phyloP scores from a whole-genome alignment of 2,888 invertebrate genomes.

The Eupithecia vulgata region DNA sequence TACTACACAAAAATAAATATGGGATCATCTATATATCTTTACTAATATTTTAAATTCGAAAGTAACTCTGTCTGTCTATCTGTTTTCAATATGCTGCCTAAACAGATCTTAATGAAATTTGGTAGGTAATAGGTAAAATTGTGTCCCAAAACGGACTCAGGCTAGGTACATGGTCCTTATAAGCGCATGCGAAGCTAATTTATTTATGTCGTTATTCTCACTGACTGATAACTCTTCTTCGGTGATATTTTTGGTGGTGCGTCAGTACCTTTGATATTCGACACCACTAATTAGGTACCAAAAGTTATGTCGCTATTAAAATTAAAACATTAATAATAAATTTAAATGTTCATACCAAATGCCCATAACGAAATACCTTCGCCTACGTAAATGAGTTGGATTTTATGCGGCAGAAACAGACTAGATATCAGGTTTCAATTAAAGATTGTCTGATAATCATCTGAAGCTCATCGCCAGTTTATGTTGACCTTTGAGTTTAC shows the following conservation, averaged over 20 bases:
- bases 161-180: too few relatives aligned
- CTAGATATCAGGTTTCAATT: constrained; percentile 69
- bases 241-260: not conserved
- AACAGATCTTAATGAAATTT: too few relatives aligned
- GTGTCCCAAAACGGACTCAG: too few relatives aligned
- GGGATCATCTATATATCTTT: too few relatives aligned
- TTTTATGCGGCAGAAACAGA: constrained; percentile 40
- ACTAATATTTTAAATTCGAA: too few relatives aligned
- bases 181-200: too few relatives aligned
- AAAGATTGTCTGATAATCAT: constrained; percentile 61
- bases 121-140: too few relatives aligned
- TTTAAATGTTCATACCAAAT: constrained; percentile 17
- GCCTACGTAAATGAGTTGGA: constrained; percentile 47
- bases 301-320: constrained; percentile 36
- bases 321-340: constrained; percentile 36
- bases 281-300: constrained; percentile 40
- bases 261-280: constrained; percentile 27
- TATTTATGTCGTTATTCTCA: too few relatives aligned
- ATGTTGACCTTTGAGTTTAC: constrained; percentile 39
- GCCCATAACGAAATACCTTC: constrained; percentile 36
- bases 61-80: too few relatives aligned
- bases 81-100: too few relatives aligned
- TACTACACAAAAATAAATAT: too few relatives aligned
- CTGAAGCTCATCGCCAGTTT: constrained; percentile 45
- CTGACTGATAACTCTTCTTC: not conserved